Evolutionary conservation across 2,797 vertebrate species (phyloP), one percentile per base, ranked within the genome.

Genomic region (Pseudopleuronectes americanus): DNA sequence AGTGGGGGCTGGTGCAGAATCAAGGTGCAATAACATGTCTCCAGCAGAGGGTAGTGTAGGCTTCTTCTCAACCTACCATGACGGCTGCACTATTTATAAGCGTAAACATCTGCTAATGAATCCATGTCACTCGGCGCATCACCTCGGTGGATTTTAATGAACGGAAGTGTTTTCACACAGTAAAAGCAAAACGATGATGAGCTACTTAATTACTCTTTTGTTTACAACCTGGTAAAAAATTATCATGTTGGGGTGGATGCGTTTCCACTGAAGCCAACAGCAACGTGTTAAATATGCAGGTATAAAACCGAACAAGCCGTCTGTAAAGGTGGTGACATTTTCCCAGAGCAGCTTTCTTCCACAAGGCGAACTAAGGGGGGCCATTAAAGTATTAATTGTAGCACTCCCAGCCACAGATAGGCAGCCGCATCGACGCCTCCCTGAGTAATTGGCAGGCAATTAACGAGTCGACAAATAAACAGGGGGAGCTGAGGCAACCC

Each of bases 361-460:
- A 57, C 26, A 2, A 17, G 38, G 57, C 67, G n/a, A 76, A 68
- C 84, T 8, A 77, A 77, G 89, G 88, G 89, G 88, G 81, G 83
- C 75, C 85, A 90, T 93, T 93, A 91, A 85, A 83, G 86, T 89
- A 90, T 91, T 94, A 92, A 94, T 94, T 92, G 89, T 89, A 84
- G 80, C 91, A 84, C 89, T 88, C 76, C 22, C 87, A 87, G 79
- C 86, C 84, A 57, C 87, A 92, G 91, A 91, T 87, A 81, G 82
- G 79, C 91, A 89, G 89, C 83, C 55, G 60, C 90, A 84, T 85
- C 71, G 72, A 90, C 90, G 90, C 93, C 89, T 92, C 86, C 81
- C 71, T 57, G 87, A 89, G 91, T 94, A 94, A 94, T 94, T 93
- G 93, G 91, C 93, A 93, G 87, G 90, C 92, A 93, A 94, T 95